These are phyloP conservation scores for Pseudomyrmex cubaensis DNA, from an alignment of 1,140 invertebrate species.

Conservation along the genomic window DNA sequence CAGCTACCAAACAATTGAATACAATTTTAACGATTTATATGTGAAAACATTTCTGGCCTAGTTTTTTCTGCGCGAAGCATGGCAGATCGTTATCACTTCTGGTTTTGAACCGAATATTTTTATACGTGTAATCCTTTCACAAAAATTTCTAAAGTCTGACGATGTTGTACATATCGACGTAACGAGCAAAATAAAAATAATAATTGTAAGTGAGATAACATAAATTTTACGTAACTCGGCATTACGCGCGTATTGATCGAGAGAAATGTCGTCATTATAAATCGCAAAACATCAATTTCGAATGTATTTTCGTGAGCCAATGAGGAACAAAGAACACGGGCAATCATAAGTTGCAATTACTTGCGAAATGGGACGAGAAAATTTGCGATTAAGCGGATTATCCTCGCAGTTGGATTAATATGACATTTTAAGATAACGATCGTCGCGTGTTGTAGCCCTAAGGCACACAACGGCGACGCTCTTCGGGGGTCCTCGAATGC, in stretches of 20 bases:
- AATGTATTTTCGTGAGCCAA: not conserved
- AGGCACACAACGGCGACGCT: conserved; percentile 46
- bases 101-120: not conserved
- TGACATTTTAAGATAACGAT: conserved; percentile 58
- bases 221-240: not conserved
- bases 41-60: conserved; percentile 34
- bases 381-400: conserved; percentile 49
- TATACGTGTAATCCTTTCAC: not conserved
- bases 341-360: conserved; percentile 36
- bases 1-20: conserved; percentile 21
- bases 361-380: conserved; percentile 34
- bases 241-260: not conserved
- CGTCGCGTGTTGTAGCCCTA: conserved; percentile 40
- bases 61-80: conserved; percentile 3
- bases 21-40: conserved; percentile 42
- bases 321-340: not conserved
- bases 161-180: not conserved
- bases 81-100: conserved; percentile 48
- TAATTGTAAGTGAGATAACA: not conserved
- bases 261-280: not conserved
- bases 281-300: not conserved
- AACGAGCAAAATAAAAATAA: not conserved
- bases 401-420: conserved; percentile 40
- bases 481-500: conserved; percentile 32
- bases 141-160: conserved; percentile 25